phyloP scores from a whole-genome alignment of 1,140 invertebrate species.

The Diploscapter pachys region DNA sequence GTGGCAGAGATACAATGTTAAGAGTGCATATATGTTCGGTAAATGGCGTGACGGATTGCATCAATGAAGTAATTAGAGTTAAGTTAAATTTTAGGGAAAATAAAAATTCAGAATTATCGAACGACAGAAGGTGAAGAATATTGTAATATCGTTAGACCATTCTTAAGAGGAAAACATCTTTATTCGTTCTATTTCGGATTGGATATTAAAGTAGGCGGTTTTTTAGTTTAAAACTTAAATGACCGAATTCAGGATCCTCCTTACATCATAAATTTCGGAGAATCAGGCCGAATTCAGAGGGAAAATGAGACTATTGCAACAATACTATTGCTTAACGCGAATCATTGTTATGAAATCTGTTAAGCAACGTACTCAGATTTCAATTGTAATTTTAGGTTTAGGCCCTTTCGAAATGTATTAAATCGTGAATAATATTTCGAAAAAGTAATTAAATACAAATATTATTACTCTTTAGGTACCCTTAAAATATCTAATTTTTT shows the following conservation, averaged over 20 bases:
- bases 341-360: constrained; percentile 32
- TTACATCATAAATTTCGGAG: not conserved
- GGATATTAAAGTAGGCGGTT: not conserved
- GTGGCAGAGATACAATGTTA: constrained; percentile 29
- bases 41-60: constrained; percentile 16
- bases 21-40: constrained; percentile 36
- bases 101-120: constrained; percentile 17
- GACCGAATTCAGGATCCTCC: not conserved
- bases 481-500: no score
- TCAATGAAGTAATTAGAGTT: constrained; percentile 20
- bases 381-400: no score
- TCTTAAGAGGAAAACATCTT: constrained; percentile 28
- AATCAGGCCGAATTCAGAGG: constrained; percentile 15
- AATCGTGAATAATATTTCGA: no score
- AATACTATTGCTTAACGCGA: constrained; percentile 25
- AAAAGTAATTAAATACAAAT: no score
- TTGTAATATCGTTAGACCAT: constrained; percentile 30
- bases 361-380: not conserved
- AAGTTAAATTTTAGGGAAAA: constrained; percentile 8
- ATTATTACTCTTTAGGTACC: no score
- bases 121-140: constrained; percentile 32
- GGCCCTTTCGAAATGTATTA: no score
- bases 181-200: constrained; percentile 34
- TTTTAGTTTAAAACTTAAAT: no score
- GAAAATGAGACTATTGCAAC: constrained; percentile 23